A percentile compares a stretch with the other conserved stretches of the same genome.
phyloP scores from a whole-genome alignment of 1,140 invertebrate genomes.

The Platyscapa corneri region DNA sequence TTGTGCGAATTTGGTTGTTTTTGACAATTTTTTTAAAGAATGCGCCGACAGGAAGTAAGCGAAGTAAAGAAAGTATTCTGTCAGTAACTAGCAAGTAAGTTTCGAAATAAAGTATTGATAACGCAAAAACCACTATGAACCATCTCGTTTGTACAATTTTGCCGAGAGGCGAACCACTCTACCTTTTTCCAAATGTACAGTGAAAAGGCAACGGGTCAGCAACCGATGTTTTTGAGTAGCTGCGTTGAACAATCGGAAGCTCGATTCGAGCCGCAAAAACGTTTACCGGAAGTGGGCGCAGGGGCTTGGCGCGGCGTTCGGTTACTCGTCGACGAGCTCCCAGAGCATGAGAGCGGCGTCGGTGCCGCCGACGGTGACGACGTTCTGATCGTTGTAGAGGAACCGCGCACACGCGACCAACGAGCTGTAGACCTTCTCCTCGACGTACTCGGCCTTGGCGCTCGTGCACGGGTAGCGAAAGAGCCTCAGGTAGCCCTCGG shows the following conservation, averaged over 20 bases:
- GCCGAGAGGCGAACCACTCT: not conserved
- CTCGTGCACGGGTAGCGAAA: slow-evolving; percentile 91
- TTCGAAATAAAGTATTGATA: not conserved
- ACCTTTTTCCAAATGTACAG: too few relatives aligned
- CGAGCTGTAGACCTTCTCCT: slow-evolving; percentile 92
- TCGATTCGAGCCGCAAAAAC: slow-evolving; percentile 1
- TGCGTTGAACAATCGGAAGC: not conserved
- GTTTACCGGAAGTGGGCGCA: slow-evolving; percentile 50
- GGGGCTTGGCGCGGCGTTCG: too few relatives aligned
- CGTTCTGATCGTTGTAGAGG: slow-evolving; percentile 88
- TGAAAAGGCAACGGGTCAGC: not conserved
- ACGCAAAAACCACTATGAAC: not conserved
- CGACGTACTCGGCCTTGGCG: slow-evolving; percentile 89
- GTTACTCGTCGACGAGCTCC: slow-evolving; percentile 88
- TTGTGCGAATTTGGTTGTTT: not conserved
- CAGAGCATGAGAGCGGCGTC: slow-evolving; percentile 95
- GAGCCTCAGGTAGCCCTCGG: slow-evolving; percentile 91
- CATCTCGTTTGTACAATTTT: not conserved
- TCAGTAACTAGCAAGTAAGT: not conserved
- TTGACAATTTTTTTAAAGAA: not conserved
- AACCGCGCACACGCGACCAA: slow-evolving; percentile 88
- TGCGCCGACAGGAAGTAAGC: not conserved
- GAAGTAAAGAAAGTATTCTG: not conserved
- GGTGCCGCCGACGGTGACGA: slow-evolving; percentile 92
- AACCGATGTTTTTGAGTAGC: too few relatives aligned